A percentile compares a stretch with the other conserved stretches of the same genome.
Conservation (phyloP, 2,113 vertebrate species). For the Lagopus leucura region DNA sequence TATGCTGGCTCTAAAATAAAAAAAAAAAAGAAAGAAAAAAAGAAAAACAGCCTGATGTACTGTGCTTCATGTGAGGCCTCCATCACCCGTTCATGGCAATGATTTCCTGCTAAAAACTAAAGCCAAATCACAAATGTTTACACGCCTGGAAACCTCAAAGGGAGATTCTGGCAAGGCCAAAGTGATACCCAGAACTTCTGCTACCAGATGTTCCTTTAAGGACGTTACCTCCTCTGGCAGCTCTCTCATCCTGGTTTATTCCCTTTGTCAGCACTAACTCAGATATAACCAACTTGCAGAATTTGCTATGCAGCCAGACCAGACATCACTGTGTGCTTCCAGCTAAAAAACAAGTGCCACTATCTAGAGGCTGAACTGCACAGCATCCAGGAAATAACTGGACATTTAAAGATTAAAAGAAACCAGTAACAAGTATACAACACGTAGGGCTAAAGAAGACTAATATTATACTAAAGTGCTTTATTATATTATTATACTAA, state of each 20-base stretch:
- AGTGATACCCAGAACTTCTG: neutral
- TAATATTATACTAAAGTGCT: neutral
- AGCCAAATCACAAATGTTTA: neutral
- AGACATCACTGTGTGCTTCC: neutral
- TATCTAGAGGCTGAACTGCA: neutral
- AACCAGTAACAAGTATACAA: neutral
- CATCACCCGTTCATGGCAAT: neutral
- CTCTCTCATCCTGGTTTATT: neutral
- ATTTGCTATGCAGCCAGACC: neutral
- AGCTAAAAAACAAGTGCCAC: neutral
- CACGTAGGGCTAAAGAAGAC: neutral
- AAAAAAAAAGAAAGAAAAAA: neutral
- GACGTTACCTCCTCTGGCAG: neutral
- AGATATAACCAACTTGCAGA: neutral
- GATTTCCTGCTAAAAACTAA: neutral
- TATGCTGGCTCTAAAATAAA: neutral
- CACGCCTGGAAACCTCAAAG: neutral
- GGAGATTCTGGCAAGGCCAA: neutral
- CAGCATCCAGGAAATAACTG: neutral
- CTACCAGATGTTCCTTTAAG: neutral
- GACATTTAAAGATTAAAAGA: neutral
- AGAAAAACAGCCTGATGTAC: neutral
- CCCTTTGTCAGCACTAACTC: neutral
- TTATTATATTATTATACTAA: accelerated
- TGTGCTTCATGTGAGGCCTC: neutral